Evolutionary conservation across 2,888 invertebrate species (phyloP).

Genomic region (Brenthis hecate): DNA sequence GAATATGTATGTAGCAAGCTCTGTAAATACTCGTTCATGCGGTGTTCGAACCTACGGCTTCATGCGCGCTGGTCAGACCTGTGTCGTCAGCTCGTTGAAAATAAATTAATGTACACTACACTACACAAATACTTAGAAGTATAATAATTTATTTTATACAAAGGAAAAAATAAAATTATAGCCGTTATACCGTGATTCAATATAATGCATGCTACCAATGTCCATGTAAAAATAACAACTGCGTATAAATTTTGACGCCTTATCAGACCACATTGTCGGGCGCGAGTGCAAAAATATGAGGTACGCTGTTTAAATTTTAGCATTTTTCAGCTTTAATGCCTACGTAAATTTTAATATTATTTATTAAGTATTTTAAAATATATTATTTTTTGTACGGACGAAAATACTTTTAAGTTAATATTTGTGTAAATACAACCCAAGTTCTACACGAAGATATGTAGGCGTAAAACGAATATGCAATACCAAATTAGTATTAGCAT

Average conservation of each 20-base stretch:
- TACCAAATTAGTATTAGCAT: too few species aligned
- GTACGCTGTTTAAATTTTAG: background rate
- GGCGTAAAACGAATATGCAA: too few species aligned
- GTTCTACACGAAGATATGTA: too few species aligned
- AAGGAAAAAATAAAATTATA: background rate
- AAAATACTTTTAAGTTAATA: background rate
- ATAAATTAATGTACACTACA: too few species aligned
- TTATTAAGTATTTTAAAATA: background rate
- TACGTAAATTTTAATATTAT: background rate
- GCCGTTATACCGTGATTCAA: background rate
- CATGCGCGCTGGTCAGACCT: too few species aligned
- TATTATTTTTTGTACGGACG: background rate
- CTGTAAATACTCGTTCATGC: too few species aligned
- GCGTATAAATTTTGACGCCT: conserved; percentile 9
- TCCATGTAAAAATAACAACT: conserved; percentile 1
- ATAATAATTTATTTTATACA: background rate
- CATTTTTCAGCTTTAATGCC: background rate
- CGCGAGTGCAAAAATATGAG: conserved; percentile 3
- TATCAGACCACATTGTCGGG: conserved; percentile 9
- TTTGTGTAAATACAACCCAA: too few species aligned
- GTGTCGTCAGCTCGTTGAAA: too few species aligned
- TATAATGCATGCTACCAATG: background rate
- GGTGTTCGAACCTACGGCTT: too few species aligned
- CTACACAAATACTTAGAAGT: too few species aligned
- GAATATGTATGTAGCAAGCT: too few species aligned